Conservation (phyloP, 1,140 invertebrate genomes). For the Megathymus violae region DNA sequence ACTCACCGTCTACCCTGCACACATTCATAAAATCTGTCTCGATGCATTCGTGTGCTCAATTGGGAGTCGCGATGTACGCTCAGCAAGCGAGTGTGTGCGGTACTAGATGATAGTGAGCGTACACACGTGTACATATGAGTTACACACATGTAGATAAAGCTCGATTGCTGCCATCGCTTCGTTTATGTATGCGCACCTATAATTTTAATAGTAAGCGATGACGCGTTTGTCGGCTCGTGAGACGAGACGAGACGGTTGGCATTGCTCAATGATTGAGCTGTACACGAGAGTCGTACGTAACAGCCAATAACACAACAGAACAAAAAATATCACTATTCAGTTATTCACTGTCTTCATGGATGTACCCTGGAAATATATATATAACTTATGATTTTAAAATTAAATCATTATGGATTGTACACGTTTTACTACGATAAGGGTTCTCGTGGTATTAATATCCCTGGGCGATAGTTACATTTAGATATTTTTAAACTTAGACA, state of each 20-base stretch:
- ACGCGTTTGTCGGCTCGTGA: slow-evolving; percentile 82
- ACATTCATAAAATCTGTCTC: slow-evolving; percentile 70
- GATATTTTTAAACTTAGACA: no score
- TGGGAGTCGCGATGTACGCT: slow-evolving; percentile 58
- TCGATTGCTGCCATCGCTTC: slow-evolving; percentile 71
- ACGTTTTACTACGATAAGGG: neutral
- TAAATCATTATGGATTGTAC: no score
- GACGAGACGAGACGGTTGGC: slow-evolving; percentile 77
- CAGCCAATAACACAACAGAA: slow-evolving; percentile 58
- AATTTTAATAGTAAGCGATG: slow-evolving; percentile 81
- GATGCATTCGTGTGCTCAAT: slow-evolving; percentile 71
- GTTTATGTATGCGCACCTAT: slow-evolving; percentile 79
- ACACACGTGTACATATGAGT: slow-evolving; percentile 59
- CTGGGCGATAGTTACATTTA: no score
- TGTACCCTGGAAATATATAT: neutral
- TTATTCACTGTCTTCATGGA: slow-evolving; percentile 2
- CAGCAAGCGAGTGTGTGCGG: slow-evolving; percentile 53
- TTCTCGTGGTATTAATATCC: no score
- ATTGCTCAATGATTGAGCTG: slow-evolving; percentile 83
- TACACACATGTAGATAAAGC: slow-evolving; percentile 67
- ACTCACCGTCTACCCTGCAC: slow-evolving; percentile 55
- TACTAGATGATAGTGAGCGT: slow-evolving; percentile 55
- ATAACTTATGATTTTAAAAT: neutral
- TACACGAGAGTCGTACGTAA: slow-evolving; percentile 73
- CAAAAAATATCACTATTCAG: slow-evolving; percentile 42